A percentile compares a stretch with the other conserved stretches of the same genome.
These are phyloP conservation scores for Carlito syrichta DNA, from an alignment of 2,113 vertebrate species.

Conservation along the genomic window DNA sequence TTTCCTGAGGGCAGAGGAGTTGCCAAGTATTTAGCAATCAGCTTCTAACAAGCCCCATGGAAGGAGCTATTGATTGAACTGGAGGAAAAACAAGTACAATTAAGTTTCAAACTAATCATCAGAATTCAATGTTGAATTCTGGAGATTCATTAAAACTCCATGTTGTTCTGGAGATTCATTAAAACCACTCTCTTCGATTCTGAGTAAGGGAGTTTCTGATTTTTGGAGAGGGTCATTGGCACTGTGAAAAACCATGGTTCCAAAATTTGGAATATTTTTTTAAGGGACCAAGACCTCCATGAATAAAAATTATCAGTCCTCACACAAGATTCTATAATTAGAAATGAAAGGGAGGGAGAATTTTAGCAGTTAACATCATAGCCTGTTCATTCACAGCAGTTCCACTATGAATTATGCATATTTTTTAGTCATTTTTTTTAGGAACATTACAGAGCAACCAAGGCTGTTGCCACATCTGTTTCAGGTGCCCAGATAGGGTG, in stretches of 20 bases:
- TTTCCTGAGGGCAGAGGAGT: constrained; percentile 39
- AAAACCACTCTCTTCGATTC: constrained; percentile 23
- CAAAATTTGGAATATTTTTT: background rate
- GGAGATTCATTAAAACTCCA: constrained; percentile 7
- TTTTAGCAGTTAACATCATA: background rate
- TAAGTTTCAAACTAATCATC: constrained; percentile 58
- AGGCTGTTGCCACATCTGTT: background rate
- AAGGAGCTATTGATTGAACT: constrained; percentile 56
- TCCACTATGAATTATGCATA: background rate
- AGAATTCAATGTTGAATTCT: background rate
- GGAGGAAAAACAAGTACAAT: constrained; percentile 53
- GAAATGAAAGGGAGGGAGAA: constrained; percentile 4
- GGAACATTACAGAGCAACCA: background rate
- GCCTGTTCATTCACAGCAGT: background rate
- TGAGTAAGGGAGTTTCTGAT: background rate
- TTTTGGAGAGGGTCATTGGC: background rate
- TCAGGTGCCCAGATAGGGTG: background rate
- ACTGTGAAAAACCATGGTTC: background rate
- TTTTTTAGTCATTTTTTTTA: background rate
- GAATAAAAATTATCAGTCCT: background rate
- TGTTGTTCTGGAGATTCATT: background rate
- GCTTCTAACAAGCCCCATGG: constrained; percentile 56
- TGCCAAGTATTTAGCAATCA: constrained; percentile 24
- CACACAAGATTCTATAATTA: background rate
- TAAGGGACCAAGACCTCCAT: background rate